These are phyloP conservation scores for Bombus affinis DNA, from an alignment of 1,140 invertebrate species.

Conservation along the genomic window DNA sequence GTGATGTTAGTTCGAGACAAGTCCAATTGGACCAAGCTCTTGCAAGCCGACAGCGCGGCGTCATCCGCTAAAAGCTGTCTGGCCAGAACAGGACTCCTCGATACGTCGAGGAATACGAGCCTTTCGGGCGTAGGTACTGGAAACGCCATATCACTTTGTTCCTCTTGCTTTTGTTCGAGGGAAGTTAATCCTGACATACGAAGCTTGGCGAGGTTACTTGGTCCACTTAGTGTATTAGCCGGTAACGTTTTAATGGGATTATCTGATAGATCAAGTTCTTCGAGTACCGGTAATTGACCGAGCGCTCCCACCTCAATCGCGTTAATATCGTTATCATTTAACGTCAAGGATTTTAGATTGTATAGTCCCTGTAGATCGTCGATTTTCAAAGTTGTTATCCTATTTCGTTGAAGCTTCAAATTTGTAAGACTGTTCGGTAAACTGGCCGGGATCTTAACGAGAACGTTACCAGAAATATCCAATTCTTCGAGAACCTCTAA, in stretches of 20 bases:
- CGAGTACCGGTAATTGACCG: constrained; percentile 85
- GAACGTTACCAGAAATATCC: constrained; percentile 90
- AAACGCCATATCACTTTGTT: constrained; percentile 85
- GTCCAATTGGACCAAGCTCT: constrained; percentile 87
- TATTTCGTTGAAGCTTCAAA: constrained; percentile 87
- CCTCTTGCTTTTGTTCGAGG: constrained; percentile 82
- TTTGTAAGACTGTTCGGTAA: constrained; percentile 85
- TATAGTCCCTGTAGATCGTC: constrained; percentile 88
- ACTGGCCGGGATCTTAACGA: constrained; percentile 86
- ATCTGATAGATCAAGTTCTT: constrained; percentile 89
- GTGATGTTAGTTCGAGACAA: constrained; percentile 86
- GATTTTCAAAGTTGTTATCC: constrained; percentile 85
- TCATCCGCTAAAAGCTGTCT: constrained; percentile 87
- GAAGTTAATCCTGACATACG: constrained; percentile 87
- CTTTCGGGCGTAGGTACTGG: constrained; percentile 87
- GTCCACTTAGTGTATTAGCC: constrained; percentile 86
- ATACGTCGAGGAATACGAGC: constrained; percentile 88
- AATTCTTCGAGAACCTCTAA: constrained; percentile 90
- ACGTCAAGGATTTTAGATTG: constrained; percentile 87
- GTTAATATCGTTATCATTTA: constrained; percentile 87
- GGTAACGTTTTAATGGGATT: constrained; percentile 88
- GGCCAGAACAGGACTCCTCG: constrained; percentile 88
- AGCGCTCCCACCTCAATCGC: constrained; percentile 87
- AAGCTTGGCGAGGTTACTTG: constrained; percentile 85
- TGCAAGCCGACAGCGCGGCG: constrained; percentile 87